These are phyloP conservation scores for Diaperis boleti DNA, from an alignment of 2,888 invertebrate species.

Conservation along the genomic window DNA sequence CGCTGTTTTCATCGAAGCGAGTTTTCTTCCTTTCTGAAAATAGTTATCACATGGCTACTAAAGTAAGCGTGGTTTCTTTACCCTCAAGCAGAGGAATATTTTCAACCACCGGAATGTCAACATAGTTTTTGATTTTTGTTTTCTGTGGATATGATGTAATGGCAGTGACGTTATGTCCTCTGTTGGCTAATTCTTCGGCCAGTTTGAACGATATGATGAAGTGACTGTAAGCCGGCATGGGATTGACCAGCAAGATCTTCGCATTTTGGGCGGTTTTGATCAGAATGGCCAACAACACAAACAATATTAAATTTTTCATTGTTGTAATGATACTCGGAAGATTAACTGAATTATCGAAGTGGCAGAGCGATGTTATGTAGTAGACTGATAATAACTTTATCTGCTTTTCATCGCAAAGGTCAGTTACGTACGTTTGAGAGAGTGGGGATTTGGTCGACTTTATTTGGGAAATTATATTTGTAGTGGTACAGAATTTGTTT, in stretches of 20 bases:
- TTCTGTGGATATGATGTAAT: slow-evolving; percentile 59
- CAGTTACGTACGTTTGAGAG: too few species aligned
- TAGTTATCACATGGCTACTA: slow-evolving; percentile 28
- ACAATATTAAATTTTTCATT: not conserved
- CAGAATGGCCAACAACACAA: not conserved
- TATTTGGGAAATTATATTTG: too few species aligned
- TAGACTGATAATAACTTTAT: too few species aligned
- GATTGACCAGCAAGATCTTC: slow-evolving; percentile 56
- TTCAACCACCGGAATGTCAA: slow-evolving; percentile 48
- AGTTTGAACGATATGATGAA: slow-evolving; percentile 53
- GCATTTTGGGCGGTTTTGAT: slow-evolving; percentile 2
- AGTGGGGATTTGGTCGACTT: too few species aligned
- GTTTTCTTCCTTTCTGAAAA: slow-evolving; percentile 3
- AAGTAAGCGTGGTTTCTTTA: slow-evolving; percentile 14
- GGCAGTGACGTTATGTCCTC: slow-evolving; percentile 66
- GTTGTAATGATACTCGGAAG: too few species aligned
- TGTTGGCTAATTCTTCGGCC: slow-evolving; percentile 54
- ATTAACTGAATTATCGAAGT: too few species aligned
- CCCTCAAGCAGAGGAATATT: not conserved
- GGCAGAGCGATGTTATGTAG: too few species aligned
- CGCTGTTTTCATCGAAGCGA: not conserved
- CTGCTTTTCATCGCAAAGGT: too few species aligned
- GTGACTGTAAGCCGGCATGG: slow-evolving; percentile 56
- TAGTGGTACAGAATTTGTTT: too few species aligned
- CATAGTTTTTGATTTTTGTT: slow-evolving; percentile 64